Evolutionary conservation across 2,888 invertebrate genomes (phyloP), one percentile per base, ranked within the genome.

Genomic region (Ceramica pisi): DNA sequence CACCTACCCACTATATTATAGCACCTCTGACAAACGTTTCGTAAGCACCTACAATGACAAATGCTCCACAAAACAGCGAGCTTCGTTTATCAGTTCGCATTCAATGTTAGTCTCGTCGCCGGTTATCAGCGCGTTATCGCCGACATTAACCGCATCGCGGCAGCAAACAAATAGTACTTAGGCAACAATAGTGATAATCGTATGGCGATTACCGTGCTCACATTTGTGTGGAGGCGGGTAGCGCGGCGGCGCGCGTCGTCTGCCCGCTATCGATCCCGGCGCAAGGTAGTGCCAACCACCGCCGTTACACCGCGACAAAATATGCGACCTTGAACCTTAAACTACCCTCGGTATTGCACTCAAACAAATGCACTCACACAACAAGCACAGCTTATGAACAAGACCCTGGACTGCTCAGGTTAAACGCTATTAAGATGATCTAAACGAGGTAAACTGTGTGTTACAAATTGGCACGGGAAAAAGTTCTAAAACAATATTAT

Each of bases 321-420:
- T 84, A 88, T 82, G 88, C 92, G 94, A 91, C 95, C 95, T 95
- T 95, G 95, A 94, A 95, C 95, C 92, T 92, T 92, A 82, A 88
- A 91, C 91, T 88, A 89, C 88, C 83, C 85, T 86, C 84, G 88
- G 88, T 86, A 92, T 87, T 92, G 91, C 90, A 90, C 82, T 81
- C 73, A 61, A 80, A 87, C 74, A 86, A 87, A 67, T 91, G 89
- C 90, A 90, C 81, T 86, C 64, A 66, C 72, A 66, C 41, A 64
- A 53, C 57, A 67, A 66, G 63, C 59, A 16, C 56, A 16, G 26
- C 51, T 59, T 66, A 70, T 31, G 66, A 72, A 73, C 71, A 75
- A 71, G 51, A 56, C 56, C 48, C 56, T 50, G 14, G 23, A 51
- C 26, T 21, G 31, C 60, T 38, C 50, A 31, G 14, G 26, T 26